Evolutionary conservation across 2,797 vertebrate species (phyloP), one percentile per base, ranked within the genome.

Genomic region (Rhyacichthys aspro): DNA sequence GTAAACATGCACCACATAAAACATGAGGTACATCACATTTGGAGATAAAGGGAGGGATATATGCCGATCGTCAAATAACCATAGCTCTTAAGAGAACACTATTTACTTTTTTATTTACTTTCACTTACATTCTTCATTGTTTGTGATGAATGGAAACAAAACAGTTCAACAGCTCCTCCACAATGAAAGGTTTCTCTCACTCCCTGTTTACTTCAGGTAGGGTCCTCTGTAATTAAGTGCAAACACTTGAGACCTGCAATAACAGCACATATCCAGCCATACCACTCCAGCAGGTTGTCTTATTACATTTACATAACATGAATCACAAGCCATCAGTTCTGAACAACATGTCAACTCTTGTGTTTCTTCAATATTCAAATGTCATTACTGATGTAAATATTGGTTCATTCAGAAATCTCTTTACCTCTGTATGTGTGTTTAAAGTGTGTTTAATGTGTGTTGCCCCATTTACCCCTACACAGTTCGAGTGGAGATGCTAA

Each of bases 1-100:
- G 52, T 8, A 46, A 43, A 65, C 60, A 70, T 43, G 28, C 23
- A 45, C 28, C 59, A 60, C 15, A 58, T 10, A 39, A 14, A 37
- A 15, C n/a, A n/a, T n/a, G n/a, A n/a, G n/a, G n/a, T n/a, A 54
- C 36, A 64, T 78, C 50, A 60, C 44, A 14, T 55, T 28, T 55
- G 60, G 36, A 55, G 66, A 60, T 49, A 69, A 50, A 50, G 50
- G 53, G 72, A 65, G 17, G 5, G 19, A 23, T 23, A 23, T 23
- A 23, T n/a, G n/a, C n/a, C n/a, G n/a, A n/a, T n/a, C n/a, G n/a
- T n/a, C n/a, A n/a, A n/a, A 15, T 16, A 15, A 16, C 9, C n/a
- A 17, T 44, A 11, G 42, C 15, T 15, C 15, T 5, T 43, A 12
- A 9, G 42, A 47, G 19, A 32, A 32, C 12, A 9, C 45, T 1